phyloP scores from a whole-genome alignment of 2,113 vertebrate species.

The Reinhardtius hippoglossoides region DNA sequence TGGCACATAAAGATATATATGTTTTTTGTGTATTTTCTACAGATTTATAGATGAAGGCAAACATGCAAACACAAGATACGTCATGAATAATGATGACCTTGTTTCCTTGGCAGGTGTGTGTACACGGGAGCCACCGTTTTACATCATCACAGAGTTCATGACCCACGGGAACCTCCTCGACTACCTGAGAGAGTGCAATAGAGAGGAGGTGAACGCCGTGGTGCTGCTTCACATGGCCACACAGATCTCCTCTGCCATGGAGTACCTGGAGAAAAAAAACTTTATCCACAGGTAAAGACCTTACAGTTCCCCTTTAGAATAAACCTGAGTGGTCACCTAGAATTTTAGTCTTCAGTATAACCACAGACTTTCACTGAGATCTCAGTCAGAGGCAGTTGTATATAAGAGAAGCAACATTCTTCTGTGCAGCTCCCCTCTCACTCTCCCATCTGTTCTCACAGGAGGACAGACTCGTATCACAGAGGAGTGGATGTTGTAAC shows the following conservation, averaged over 20 bases:
- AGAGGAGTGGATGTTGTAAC: slow-evolving; percentile 38
- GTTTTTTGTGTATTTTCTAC: no score
- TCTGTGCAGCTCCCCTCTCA: slow-evolving; percentile 8
- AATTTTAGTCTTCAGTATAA: background rate
- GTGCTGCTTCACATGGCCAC: slow-evolving; percentile 99
- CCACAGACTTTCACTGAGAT: background rate
- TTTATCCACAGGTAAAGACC: slow-evolving; percentile 93
- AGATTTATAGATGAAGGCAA: background rate
- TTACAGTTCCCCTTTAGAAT: background rate
- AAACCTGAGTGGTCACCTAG: background rate
- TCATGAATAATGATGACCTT: background rate
- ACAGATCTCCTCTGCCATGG: slow-evolving; percentile 99
- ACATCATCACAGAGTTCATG: slow-evolving; percentile 99
- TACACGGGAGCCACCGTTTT: slow-evolving; percentile 96
- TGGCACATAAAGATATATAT: no score
- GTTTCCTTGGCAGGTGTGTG: slow-evolving; percentile 88
- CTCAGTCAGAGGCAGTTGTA: background rate
- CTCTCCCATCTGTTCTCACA: background rate
- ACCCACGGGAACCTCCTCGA: slow-evolving; percentile 96
- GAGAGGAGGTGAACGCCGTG: slow-evolving; percentile 95
- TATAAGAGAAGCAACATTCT: background rate
- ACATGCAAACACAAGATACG: background rate
- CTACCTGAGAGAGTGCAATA: slow-evolving; percentile 95
- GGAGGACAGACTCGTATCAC: slow-evolving; percentile 9
- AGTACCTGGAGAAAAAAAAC: slow-evolving; percentile 99